Percentiles rank a stretch among this genome's conserved stretches.
phyloP scores from a whole-genome alignment of 2,113 vertebrate species.

The Illadopsis cleaveri region DNA sequence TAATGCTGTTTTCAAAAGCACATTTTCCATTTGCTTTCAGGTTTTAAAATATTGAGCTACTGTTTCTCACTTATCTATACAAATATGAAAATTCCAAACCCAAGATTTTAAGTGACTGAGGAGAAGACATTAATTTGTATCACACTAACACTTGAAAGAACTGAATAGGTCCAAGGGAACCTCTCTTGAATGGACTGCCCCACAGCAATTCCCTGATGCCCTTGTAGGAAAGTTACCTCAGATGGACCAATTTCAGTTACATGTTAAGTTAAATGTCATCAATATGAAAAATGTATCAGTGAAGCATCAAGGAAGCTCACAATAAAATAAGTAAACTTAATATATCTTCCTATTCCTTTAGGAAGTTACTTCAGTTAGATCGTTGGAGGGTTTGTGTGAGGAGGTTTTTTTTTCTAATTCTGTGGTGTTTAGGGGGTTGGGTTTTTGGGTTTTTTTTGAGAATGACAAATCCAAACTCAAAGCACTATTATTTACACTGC shows the following conservation, averaged over 20 bases:
- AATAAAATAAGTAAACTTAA: neutral
- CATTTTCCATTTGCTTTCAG: neutral
- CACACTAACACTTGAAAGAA: neutral
- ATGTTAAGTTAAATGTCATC: neutral
- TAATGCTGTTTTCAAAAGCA: neutral
- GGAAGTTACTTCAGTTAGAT: neutral
- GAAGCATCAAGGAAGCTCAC: neutral
- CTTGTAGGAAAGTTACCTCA: neutral
- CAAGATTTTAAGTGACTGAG: neutral
- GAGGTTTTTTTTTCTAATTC: neutral
- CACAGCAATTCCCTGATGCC: neutral
- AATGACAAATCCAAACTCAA: neutral
- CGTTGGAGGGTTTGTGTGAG: neutral
- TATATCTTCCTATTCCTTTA: neutral
- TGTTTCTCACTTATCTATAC: neutral
- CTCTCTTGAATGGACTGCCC: neutral
- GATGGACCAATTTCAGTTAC: neutral
- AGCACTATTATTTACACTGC: neutral
- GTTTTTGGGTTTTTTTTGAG: neutral
- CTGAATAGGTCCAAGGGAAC: neutral
- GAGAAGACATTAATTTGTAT: neutral
- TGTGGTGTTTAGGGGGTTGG: neutral
- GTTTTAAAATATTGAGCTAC: neutral
- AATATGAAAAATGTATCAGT: neutral
- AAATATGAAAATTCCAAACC: neutral